phyloP scores from a whole-genome alignment of 2,888 invertebrate genomes.

The Formica aserva region DNA sequence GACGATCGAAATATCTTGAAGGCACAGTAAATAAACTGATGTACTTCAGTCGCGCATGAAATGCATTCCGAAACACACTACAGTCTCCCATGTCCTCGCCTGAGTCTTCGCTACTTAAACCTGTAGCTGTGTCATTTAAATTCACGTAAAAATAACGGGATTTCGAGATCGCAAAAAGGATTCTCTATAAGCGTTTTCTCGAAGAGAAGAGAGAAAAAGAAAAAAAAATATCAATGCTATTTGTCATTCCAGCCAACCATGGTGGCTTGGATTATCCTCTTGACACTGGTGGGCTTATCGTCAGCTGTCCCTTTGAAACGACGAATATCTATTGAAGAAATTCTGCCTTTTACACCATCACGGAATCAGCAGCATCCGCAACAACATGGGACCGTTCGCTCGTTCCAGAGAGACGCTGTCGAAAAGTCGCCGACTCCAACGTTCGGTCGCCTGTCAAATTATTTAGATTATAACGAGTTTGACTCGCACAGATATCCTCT shows the following conservation, averaged over 20 bases:
- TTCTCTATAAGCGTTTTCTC: background rate
- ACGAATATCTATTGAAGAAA: slow-evolving; percentile 56
- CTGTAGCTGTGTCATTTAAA: background rate
- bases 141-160: slow-evolving; percentile 1
- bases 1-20: slow-evolving; percentile 32
- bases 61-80: background rate
- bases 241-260: slow-evolving; percentile 53
- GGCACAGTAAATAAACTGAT: slow-evolving; percentile 1
- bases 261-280: slow-evolving; percentile 53
- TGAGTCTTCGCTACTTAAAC: background rate
- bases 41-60: background rate
- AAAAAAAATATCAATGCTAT: background rate
- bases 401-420: slow-evolving; percentile 86
- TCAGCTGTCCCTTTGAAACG: slow-evolving; percentile 55
- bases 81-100: background rate
- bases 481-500: slow-evolving; percentile 88
- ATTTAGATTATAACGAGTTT: slow-evolving; percentile 77
- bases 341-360: slow-evolving; percentile 44
- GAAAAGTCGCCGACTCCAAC: slow-evolving; percentile 83
- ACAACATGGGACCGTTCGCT: slow-evolving; percentile 73
- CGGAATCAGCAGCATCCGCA: slow-evolving; percentile 38
- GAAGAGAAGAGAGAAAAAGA: background rate
- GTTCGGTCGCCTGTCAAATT: slow-evolving; percentile 15
- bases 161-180: slow-evolving; percentile 6
- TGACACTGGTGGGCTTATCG: slow-evolving; percentile 53